These are phyloP conservation scores for Peromyscus californicus DNA, from an alignment of 2,113 vertebrate genomes.

Conservation along the genomic window DNA sequence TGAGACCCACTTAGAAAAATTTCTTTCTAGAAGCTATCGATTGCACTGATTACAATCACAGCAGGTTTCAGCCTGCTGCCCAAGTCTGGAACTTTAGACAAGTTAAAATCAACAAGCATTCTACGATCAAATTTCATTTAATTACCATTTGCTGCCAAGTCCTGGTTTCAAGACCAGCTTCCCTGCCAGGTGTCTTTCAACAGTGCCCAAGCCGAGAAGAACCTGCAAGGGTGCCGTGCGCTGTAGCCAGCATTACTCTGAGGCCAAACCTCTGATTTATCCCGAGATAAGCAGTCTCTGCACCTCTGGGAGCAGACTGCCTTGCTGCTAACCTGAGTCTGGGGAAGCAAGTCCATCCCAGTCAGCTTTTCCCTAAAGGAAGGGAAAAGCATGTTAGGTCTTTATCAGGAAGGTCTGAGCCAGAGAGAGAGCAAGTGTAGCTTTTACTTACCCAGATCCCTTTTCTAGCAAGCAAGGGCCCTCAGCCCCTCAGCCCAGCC, in stretches of 20 bases:
- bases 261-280: background rate
- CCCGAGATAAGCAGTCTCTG: background rate
- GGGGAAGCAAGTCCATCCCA: background rate
- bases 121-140: slow-evolving; percentile 76
- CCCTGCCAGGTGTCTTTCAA: slow-evolving; percentile 68
- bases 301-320: background rate
- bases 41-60: slow-evolving; percentile 67
- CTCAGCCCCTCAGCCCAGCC: background rate
- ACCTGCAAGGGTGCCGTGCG: background rate
- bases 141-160: slow-evolving; percentile 79
- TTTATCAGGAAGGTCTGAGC: background rate
- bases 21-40: slow-evolving; percentile 71
- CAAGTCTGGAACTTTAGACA: slow-evolving; percentile 74
- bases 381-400: slow-evolving; percentile 3
- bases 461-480: slow-evolving; percentile 38
- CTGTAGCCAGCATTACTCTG: background rate
- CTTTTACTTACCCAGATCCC: background rate
- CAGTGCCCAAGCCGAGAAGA: background rate
- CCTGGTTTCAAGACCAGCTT: slow-evolving; percentile 50
- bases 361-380: slow-evolving; percentile 19
- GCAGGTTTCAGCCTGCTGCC: slow-evolving; percentile 79
- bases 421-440: background rate
- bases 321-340: background rate
- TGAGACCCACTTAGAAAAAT: slow-evolving; percentile 56
- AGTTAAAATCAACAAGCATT: slow-evolving; percentile 76